A percentile compares a stretch with the other conserved stretches of the same genome.
Evolutionary conservation across 2,113 vertebrate species (phyloP).

Genomic region (Corynorhinus townsendii): DNA sequence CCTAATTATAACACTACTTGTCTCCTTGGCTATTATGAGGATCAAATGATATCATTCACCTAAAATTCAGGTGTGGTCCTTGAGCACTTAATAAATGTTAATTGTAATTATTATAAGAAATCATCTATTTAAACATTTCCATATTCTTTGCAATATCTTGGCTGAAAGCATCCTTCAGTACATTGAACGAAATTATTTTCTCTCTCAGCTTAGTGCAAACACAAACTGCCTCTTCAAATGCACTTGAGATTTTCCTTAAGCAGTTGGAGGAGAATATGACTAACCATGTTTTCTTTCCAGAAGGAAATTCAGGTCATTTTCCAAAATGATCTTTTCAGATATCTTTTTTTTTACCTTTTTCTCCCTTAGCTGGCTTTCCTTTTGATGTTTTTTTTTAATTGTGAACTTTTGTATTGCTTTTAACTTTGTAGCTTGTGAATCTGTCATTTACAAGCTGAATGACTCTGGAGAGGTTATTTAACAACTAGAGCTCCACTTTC

Average conservation of each 20-base stretch:
- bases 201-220: neutral
- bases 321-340: neutral
- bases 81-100: neutral
- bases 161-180: slow-evolving; percentile 11
- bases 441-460: neutral
- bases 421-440: neutral
- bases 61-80: neutral
- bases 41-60: neutral
- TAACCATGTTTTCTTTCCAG: neutral
- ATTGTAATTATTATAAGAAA: neutral
- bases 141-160: neutral
- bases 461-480: neutral
- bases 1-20: neutral
- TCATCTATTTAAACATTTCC: neutral
- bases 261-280: neutral
- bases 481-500: neutral
- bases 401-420: neutral
- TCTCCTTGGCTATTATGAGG: neutral
- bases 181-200: neutral
- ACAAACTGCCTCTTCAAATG: neutral
- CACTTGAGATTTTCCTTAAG: neutral
- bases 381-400: neutral
- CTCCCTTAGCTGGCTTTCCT: neutral
- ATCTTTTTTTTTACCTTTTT: neutral
- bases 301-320: neutral